Evolutionary conservation across 1,140 invertebrate species (phyloP).

Genomic region (Pantala flavescens): DNA sequence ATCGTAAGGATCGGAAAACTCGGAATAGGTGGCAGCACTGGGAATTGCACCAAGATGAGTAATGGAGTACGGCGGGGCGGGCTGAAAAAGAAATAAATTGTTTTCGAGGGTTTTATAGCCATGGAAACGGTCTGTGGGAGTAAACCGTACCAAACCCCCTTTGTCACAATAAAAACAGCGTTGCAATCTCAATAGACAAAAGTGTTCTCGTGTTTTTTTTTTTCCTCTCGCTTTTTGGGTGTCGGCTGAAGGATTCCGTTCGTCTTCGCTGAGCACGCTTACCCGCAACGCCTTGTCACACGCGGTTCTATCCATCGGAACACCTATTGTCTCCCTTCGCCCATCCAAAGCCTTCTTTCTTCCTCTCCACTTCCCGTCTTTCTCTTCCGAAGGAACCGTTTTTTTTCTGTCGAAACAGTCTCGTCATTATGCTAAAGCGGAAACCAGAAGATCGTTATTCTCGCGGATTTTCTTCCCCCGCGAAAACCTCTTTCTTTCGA

Average conservation of each 20-base stretch:
- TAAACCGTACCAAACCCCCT: not conserved
- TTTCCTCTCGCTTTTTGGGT: not conserved
- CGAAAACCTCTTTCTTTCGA: too few relatives aligned
- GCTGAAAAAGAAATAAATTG: not conserved
- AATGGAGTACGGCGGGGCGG: not conserved
- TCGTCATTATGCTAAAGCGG: too few relatives aligned
- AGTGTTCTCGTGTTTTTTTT: not conserved
- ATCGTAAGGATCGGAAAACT: not conserved
- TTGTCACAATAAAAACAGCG: not conserved
- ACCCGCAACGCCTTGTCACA: not conserved
- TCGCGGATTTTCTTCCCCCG: too few relatives aligned
- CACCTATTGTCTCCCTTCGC: too few relatives aligned
- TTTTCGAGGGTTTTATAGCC: not conserved
- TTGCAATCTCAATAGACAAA: not conserved
- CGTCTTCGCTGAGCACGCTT: not conserved
- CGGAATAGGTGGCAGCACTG: not conserved
- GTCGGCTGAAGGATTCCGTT: not conserved
- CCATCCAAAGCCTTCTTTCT: too few relatives aligned
- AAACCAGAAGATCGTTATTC: too few relatives aligned
- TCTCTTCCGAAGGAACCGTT: too few relatives aligned
- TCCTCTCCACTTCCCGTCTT: too few relatives aligned
- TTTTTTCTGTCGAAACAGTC: too few relatives aligned
- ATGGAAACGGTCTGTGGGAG: not conserved
- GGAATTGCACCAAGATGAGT: not conserved
- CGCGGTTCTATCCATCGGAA: too few relatives aligned